These are phyloP conservation scores for Ciconia nigra DNA, from an alignment of 2,797 vertebrate species.

Conservation along the genomic window DNA sequence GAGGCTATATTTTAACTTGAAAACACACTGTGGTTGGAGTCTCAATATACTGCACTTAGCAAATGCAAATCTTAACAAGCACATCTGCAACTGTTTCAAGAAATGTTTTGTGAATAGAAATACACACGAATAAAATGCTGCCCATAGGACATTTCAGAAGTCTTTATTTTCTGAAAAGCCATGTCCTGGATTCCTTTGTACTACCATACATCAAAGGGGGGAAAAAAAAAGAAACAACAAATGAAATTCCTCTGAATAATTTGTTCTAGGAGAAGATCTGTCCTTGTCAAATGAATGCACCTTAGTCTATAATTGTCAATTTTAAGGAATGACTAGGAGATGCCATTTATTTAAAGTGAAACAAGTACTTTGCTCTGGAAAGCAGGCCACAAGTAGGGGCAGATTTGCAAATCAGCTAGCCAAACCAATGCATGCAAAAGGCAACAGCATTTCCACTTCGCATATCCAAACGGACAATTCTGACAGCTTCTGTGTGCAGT, in stretches of 20 bases:
- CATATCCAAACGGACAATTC: neutral
- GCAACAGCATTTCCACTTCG: neutral
- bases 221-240: neutral
- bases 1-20: neutral
- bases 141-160: neutral
- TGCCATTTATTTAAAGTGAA: neutral
- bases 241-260: constrained; percentile 30
- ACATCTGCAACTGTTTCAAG: neutral
- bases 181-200: neutral
- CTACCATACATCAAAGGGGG: neutral
- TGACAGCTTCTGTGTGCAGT: neutral
- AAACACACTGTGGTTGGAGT: neutral
- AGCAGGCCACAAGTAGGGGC: neutral
- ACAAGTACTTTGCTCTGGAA: neutral
- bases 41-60: neutral
- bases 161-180: neutral
- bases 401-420: constrained; percentile 4
- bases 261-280: constrained; percentile 54
- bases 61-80: neutral
- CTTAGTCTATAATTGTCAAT: neutral
- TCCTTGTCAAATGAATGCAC: neutral
- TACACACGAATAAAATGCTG: neutral
- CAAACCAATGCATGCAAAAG: neutral
- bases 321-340: neutral
- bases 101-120: neutral